Conservation (phyloP, 2,888 invertebrate species). For the Dicyrtomina minuta region DNA sequence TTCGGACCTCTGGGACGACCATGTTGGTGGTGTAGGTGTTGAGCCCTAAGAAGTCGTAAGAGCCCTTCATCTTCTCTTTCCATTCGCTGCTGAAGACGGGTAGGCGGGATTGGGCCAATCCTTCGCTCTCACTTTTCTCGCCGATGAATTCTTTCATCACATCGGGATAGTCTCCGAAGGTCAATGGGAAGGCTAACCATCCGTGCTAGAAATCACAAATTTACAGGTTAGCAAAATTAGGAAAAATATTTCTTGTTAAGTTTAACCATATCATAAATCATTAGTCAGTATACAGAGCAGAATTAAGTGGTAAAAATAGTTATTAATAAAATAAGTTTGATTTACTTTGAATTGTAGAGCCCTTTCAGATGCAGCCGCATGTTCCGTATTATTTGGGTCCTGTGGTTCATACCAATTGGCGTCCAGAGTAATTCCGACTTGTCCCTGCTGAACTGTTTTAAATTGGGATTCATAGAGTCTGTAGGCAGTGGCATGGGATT, state of each 20-base stretch:
- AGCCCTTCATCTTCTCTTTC: not conserved
- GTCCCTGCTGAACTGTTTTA: constrained; percentile 51
- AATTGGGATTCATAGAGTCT: constrained; percentile 65
- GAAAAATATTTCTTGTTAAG: too few species aligned
- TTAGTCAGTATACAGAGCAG: not conserved
- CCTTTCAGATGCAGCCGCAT: constrained; percentile 36
- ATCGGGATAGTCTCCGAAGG: constrained; percentile 47
- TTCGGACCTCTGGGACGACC: constrained; percentile 31
- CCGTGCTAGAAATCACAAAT: constrained; percentile 38
- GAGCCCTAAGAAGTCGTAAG: constrained; percentile 55
- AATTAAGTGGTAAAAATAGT: too few species aligned
- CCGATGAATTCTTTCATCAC: constrained; percentile 44
- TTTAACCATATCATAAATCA: not conserved
- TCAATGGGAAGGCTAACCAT: constrained; percentile 47
- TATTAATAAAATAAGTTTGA: too few species aligned
- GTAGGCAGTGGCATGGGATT: constrained; percentile 67
- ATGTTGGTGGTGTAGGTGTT: constrained; percentile 57
- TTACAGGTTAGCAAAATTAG: not conserved
- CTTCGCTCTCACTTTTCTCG: constrained; percentile 40
- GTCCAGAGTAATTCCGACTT: constrained; percentile 50
- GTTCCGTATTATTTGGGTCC: constrained; percentile 25
- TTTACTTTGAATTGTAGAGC: not conserved
- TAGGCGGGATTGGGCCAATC: constrained; percentile 44
- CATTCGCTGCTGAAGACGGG: constrained; percentile 40
- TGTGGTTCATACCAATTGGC: constrained; percentile 44